Evolutionary conservation across 2,797 vertebrate genomes (phyloP), one percentile per base, ranked within the genome.

Genomic region (Sebastes goodei): DNA sequence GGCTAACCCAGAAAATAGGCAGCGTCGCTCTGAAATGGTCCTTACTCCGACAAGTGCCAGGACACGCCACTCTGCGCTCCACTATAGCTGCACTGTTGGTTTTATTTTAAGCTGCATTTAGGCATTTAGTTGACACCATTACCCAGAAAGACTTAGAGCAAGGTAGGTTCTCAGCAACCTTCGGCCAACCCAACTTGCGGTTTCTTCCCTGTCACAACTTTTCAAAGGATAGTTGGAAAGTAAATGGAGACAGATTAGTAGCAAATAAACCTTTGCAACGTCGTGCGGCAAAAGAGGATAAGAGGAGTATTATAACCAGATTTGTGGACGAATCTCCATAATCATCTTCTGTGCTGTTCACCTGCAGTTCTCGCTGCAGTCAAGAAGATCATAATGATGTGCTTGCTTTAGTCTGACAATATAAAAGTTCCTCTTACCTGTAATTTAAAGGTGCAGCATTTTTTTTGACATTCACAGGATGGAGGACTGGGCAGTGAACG

Each of bases 1-100:
- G 89, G 85, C 91, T 93, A 94, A 94, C 91, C 93, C 91, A 92
- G 93, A 94, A 94, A 93, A 92, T 90, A 92, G 90, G 85, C 90
- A 57, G 79, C 82, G 66, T 55, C 27, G 71, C 86, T 88, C 81
- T 71, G 76, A 86, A 92, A 86, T 14, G 86, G 66, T 77, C 83
- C 82, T 85, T 56, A 68, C 76, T 86, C 78, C 56, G 78, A 83
- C 85, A 66, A 78, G 86, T 74, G 64, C 80, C 84, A 72, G 86
- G 85, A 84, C 89, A 80, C 80, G 66, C 74, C 53, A 56, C 87
- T 84, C 77, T 55, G 20, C n/a, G 65, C 87, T 90, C 78, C 88
- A 79, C 83, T 68, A 38, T 38, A 17, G 78, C 83, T 25, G 62
- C 78, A 30, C 84, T 65, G 49, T 77, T 76, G 57, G 71, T 80